phyloP scores from a whole-genome alignment of 2,797 vertebrate species.

The Sorex maritimensis region DNA sequence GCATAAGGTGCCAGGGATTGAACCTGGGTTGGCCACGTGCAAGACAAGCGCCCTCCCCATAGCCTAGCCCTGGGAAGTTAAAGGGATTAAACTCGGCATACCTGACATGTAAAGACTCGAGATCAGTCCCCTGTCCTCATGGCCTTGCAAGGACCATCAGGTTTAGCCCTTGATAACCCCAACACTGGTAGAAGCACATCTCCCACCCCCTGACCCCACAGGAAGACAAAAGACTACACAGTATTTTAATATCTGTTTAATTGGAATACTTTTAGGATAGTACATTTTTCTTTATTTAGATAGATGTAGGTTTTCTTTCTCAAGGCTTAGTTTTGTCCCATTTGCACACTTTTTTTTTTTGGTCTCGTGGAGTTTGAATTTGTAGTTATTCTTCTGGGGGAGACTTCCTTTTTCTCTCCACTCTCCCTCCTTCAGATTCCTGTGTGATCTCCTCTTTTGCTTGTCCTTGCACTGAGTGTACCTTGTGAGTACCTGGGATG shows the following conservation, averaged over 20 bases:
- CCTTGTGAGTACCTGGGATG: neutral
- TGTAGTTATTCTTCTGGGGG: neutral
- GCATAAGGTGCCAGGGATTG: too few relatives aligned
- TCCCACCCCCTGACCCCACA: too few relatives aligned
- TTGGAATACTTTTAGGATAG: constrained; percentile 50
- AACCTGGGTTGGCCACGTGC: too few relatives aligned
- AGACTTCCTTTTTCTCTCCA: neutral
- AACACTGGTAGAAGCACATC: too few relatives aligned
- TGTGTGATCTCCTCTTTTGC: neutral
- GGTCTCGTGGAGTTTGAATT: constrained; percentile 48
- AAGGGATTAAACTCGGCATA: too few relatives aligned
- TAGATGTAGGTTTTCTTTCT: constrained; percentile 7
- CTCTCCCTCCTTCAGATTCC: neutral
- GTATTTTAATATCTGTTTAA: constrained; percentile 44
- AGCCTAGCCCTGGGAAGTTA: too few relatives aligned
- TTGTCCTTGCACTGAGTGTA: neutral
- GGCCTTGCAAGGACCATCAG: too few relatives aligned
- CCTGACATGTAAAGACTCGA: too few relatives aligned
- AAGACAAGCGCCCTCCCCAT: too few relatives aligned
- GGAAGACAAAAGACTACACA: neutral
- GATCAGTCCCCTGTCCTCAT: too few relatives aligned
- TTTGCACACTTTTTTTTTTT: constrained; percentile 20
- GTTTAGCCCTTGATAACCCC: too few relatives aligned
- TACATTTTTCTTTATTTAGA: neutral
- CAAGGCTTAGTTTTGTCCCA: constrained; percentile 9